Percentiles rank a stretch among this genome's conserved stretches.
These are phyloP conservation scores for Cantharis nigra DNA, from an alignment of 2,888 invertebrate species.

Conservation along the genomic window DNA sequence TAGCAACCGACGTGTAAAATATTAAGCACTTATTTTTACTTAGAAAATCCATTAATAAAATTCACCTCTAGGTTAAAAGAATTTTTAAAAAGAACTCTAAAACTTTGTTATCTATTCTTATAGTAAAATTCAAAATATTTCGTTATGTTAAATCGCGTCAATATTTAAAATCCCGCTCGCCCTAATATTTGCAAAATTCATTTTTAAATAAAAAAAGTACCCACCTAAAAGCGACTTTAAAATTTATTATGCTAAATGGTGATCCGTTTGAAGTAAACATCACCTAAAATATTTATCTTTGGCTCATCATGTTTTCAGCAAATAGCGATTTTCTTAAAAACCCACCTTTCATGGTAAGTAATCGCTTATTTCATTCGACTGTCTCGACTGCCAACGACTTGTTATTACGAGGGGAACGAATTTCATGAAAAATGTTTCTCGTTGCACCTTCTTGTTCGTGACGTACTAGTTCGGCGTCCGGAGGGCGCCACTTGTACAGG, in stretches of 20 bases:
- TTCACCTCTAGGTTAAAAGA: conserved; percentile 29
- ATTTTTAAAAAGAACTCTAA: conserved; percentile 25
- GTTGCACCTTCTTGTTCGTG: conserved; percentile 43
- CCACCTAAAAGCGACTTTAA: background rate
- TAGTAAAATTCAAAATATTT: background rate
- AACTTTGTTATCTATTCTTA: conserved; percentile 28
- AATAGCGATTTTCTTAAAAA: conserved; percentile 46
- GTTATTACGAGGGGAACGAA: conserved; percentile 49
- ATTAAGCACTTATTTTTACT: conserved; percentile 35
- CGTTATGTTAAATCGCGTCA: background rate
- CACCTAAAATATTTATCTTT: conserved; percentile 42
- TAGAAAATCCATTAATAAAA: conserved; percentile 33
- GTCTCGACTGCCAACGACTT: conserved; percentile 49
- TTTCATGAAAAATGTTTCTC: conserved; percentile 48
- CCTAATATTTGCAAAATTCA: background rate
- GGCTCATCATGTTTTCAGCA: conserved; percentile 45
- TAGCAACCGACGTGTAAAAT: conserved; percentile 30
- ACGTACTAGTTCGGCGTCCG: conserved; percentile 38
- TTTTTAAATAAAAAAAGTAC: background rate
- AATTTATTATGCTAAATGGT: conserved; percentile 25
- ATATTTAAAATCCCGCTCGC: background rate
- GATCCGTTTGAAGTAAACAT: conserved; percentile 36
- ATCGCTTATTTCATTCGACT: conserved; percentile 50
- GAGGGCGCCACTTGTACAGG: conserved; percentile 45
- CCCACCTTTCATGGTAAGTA: conserved; percentile 49